A percentile compares a stretch with the other conserved stretches of the same genome.
These are phyloP conservation scores for Synanceia verrucosa DNA, from an alignment of 2,797 vertebrate species.

Conservation along the genomic window DNA sequence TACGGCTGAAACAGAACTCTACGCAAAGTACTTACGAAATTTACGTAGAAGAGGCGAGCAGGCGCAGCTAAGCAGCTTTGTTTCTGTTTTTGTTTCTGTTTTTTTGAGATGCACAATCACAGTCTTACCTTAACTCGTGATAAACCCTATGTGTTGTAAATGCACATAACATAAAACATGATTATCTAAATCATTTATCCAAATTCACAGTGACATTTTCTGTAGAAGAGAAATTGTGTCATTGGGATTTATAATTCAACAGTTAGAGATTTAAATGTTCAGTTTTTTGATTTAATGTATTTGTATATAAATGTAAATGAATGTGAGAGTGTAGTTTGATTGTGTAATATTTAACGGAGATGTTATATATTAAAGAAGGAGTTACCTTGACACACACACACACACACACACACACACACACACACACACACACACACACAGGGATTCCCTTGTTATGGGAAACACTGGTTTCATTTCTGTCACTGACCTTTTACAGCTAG, in stretches of 20 bases:
- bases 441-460: neutral
- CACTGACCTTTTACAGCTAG: neutral
- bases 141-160: neutral
- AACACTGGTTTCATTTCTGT: neutral
- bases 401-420: no score
- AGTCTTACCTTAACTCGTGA: neutral
- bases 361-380: neutral
- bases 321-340: neutral
- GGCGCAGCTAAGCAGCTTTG: no score
- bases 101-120: no score
- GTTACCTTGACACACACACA: neutral
- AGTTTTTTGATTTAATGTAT: no score
- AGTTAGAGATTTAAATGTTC: neutral
- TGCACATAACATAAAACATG: neutral
- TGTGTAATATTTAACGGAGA: no score
- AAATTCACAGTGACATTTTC: neutral
- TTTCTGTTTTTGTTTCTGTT: no score
- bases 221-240: neutral
- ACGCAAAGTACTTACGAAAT: slow-evolving; percentile 16
- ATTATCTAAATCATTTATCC: neutral
- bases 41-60: neutral
- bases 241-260: neutral
- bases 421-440: no score
- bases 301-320: no score
- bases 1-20: slow-evolving; percentile 18